A percentile compares a stretch with the other conserved stretches of the same genome.
Conservation (phyloP, 2,797 vertebrate genomes). For the Lates japonicus region DNA sequence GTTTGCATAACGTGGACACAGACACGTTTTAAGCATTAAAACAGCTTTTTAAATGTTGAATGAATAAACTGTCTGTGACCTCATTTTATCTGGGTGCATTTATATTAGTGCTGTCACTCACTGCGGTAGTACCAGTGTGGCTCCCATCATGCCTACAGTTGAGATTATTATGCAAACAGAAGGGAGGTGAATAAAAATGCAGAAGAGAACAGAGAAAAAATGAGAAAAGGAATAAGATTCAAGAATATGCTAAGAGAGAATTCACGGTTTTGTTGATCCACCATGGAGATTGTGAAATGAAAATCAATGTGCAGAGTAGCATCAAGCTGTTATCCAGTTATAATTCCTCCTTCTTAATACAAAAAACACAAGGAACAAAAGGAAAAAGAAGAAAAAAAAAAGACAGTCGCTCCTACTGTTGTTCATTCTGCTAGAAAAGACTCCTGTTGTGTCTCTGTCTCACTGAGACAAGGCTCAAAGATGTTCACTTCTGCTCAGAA, state of each 20-base stretch:
- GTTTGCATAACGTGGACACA: background rate
- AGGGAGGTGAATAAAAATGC: background rate
- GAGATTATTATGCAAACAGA: background rate
- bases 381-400: background rate
- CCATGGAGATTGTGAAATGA: constrained; percentile 15
- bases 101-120: background rate
- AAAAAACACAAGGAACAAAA: background rate
- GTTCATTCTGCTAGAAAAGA: background rate
- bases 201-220: background rate
- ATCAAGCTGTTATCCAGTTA: constrained; percentile 24
- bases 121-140: background rate
- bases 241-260: background rate
- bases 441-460: constrained; percentile 18
- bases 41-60: background rate
- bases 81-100: background rate
- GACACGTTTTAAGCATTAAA: background rate
- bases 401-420: background rate
- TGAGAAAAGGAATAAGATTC: background rate
- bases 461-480: constrained; percentile 14
- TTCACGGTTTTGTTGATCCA: constrained; percentile 21
- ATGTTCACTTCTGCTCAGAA: constrained; percentile 15
- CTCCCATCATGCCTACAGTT: background rate
- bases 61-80: background rate
- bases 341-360: background rate
- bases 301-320: constrained; percentile 8